Conservation (phyloP, 2,888 invertebrate species). For the Drosophila bunnanda region DNA sequence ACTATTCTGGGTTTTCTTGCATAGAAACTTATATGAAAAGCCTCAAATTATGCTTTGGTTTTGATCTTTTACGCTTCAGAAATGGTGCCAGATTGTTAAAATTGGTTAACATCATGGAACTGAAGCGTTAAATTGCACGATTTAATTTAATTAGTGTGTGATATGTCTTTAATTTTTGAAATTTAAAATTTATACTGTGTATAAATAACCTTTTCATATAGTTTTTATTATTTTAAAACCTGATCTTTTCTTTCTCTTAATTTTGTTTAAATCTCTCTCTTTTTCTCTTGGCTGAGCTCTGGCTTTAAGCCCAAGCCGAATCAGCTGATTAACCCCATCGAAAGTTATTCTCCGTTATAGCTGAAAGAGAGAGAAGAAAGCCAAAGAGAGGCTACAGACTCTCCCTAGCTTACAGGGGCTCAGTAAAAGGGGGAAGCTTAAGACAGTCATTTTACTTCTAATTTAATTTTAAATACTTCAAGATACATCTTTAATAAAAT, state of each 20-base stretch:
- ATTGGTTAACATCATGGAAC: background rate
- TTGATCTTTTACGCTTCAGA: rapidly evolving
- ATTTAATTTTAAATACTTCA: background rate
- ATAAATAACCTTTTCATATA: background rate
- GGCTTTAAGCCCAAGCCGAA: slow-evolving; percentile 21
- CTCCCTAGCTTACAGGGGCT: background rate
- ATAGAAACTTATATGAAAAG: no score
- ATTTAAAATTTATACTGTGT: background rate
- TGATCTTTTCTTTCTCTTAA: background rate
- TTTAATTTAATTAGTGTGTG: background rate
- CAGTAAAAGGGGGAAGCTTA: background rate
- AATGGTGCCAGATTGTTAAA: background rate
- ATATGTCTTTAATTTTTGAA: no score
- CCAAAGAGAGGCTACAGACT: background rate
- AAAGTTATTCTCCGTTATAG: slow-evolving; percentile 17
- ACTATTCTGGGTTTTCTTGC: background rate
- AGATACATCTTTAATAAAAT: background rate
- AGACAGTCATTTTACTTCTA: background rate
- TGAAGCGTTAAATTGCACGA: slow-evolving; percentile 4
- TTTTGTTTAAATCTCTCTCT: background rate
- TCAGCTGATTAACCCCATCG: slow-evolving; percentile 39
- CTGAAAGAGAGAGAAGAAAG: slow-evolving; percentile 1
- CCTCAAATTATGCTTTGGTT: slow-evolving; percentile 24
- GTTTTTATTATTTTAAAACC: rapidly evolving
- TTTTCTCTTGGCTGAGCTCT: slow-evolving; percentile 5